A percentile compares a stretch with the other conserved stretches of the same genome.
phyloP scores from a whole-genome alignment of 2,113 vertebrate genomes.

The Coracopsis vasa region DNA sequence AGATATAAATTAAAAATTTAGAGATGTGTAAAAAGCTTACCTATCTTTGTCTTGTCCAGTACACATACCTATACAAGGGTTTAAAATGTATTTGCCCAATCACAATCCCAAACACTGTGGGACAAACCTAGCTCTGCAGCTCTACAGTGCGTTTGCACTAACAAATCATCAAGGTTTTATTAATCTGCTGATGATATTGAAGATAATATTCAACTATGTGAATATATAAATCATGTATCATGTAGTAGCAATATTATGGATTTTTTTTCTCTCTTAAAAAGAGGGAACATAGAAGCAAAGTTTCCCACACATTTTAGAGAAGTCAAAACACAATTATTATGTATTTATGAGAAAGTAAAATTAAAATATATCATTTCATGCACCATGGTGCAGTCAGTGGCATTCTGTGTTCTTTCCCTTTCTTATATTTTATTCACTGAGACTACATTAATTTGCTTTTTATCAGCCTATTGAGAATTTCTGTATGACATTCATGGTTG shows the following conservation, averaged over 20 bases:
- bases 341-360: neutral
- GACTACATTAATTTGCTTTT: neutral
- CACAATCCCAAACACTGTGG: neutral
- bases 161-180: neutral
- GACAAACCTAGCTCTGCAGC: neutral
- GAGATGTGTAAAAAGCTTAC: neutral
- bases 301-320: neutral
- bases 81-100: neutral
- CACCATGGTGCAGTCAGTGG: neutral
- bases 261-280: neutral
- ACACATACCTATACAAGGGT: neutral
- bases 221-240: neutral
- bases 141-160: neutral
- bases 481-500: neutral
- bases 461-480: neutral
- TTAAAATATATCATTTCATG: neutral
- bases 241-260: neutral
- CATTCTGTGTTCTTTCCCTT: neutral
- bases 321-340: neutral
- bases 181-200: neutral
- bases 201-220: rapidly evolving
- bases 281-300: neutral
- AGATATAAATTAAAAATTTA: neutral
- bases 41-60: neutral
- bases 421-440: neutral